A percentile compares a stretch with the other conserved stretches of the same genome.
Conservation (phyloP, 2,797 vertebrate species). For the Sebastes itinus region DNA sequence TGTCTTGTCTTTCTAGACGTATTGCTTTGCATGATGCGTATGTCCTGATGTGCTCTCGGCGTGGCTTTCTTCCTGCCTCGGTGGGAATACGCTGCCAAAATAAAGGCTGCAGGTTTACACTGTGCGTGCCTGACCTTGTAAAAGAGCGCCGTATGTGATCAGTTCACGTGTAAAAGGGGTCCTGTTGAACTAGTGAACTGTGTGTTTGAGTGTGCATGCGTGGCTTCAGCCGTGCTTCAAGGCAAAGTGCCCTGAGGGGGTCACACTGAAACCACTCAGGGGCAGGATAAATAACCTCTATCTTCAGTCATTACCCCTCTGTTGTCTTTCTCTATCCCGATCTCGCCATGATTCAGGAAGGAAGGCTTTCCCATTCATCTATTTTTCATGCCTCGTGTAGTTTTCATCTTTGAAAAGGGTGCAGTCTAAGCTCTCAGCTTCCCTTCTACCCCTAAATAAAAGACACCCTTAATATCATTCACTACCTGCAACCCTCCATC, state of each 20-base stretch:
- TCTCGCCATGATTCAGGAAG: slow-evolving; percentile 49
- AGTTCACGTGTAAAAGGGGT: slow-evolving; percentile 56
- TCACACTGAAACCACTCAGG: slow-evolving; percentile 62
- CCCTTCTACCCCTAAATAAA: slow-evolving; percentile 66
- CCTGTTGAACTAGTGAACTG: slow-evolving; percentile 63
- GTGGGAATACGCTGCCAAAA: slow-evolving; percentile 31
- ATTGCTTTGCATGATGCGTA: slow-evolving; percentile 23
- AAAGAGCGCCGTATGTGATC: slow-evolving; percentile 49
- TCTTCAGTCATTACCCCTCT: slow-evolving; percentile 60
- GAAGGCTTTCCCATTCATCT: slow-evolving; percentile 65
- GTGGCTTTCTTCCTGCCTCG: slow-evolving; percentile 16
- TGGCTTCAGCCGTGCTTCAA: slow-evolving; percentile 17
- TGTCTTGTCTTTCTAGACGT: slow-evolving; percentile 19
- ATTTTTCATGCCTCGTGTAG: slow-evolving; percentile 76
- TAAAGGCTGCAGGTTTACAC: slow-evolving; percentile 24
- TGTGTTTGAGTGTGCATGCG: background rate
- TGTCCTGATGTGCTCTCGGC: slow-evolving; percentile 7
- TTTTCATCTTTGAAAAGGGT: slow-evolving; percentile 56
- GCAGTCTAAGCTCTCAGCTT: slow-evolving; percentile 50
- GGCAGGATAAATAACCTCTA: slow-evolving; percentile 66
- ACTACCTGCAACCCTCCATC: slow-evolving; percentile 69
- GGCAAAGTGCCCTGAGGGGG: slow-evolving; percentile 52
- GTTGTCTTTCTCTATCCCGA: slow-evolving; percentile 51
- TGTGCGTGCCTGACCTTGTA: slow-evolving; percentile 44
- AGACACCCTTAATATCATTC: slow-evolving; percentile 60